These are phyloP conservation scores for Podargus strigoides DNA, from an alignment of 2,797 vertebrate species.

Conservation along the genomic window DNA sequence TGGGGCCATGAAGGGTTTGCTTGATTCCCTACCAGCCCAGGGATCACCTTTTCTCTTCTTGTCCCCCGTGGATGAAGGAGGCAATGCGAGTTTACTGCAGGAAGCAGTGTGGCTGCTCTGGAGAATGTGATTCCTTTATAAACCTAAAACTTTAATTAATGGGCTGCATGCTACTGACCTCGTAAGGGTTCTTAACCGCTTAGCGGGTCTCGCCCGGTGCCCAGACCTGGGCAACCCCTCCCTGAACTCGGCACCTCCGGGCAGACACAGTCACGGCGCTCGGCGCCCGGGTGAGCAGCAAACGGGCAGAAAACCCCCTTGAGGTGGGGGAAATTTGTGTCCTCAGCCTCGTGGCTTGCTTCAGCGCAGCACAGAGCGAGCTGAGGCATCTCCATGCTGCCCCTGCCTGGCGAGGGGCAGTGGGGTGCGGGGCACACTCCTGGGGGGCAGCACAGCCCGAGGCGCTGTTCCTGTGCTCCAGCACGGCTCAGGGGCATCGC, in stretches of 20 bases:
- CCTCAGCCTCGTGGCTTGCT: too few relatives aligned
- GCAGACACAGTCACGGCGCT: accelerated
- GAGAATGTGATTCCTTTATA: background rate
- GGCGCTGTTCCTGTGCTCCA: background rate
- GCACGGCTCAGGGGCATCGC: background rate
- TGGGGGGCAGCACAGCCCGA: too few relatives aligned
- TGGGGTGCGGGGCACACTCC: too few relatives aligned
- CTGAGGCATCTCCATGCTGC: background rate
- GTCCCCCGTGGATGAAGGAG: background rate
- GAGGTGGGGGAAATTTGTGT: too few relatives aligned
- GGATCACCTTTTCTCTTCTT: background rate
- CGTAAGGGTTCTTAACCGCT: background rate
- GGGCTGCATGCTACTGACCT: background rate
- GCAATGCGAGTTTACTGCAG: background rate
- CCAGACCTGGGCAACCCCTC: background rate
- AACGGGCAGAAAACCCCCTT: background rate
- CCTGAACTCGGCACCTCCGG: too few relatives aligned
- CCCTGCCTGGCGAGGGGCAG: background rate
- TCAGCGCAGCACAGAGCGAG: background rate
- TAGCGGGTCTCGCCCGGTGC: too few relatives aligned
- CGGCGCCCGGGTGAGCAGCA: background rate
- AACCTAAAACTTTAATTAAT: background rate
- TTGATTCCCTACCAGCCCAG: background rate
- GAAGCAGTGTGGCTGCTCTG: background rate
- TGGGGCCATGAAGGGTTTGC: background rate